Conservation (phyloP, 2,113 vertebrate genomes). For the Piprites chloris region DNA sequence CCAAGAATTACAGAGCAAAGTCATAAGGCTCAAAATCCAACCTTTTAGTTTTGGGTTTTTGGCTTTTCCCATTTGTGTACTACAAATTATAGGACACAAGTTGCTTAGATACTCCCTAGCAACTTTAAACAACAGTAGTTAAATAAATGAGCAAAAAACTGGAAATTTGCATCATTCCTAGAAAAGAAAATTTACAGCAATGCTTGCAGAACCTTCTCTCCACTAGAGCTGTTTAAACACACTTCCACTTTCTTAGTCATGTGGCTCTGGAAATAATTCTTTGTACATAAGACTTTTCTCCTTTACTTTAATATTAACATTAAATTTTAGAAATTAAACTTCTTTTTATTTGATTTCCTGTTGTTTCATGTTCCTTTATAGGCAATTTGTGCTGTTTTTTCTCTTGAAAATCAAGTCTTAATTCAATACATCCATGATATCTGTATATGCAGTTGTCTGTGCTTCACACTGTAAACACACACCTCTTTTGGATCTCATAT, state of each 20-base stretch:
- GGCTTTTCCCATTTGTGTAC: neutral
- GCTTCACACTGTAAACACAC: neutral
- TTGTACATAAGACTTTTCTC: neutral
- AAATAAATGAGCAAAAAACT: neutral
- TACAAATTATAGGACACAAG: neutral
- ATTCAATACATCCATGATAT: neutral
- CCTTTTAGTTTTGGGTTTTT: accelerated
- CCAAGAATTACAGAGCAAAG: neutral
- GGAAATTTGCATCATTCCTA: neutral
- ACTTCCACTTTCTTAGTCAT: neutral
- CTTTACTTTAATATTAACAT: neutral
- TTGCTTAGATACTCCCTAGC: neutral
- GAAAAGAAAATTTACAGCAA: neutral
- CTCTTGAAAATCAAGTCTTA: neutral
- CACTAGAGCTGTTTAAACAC: neutral
- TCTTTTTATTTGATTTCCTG: neutral
- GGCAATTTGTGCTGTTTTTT: neutral
- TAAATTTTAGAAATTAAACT: neutral
- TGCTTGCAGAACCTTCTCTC: neutral
- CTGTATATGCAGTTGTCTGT: accelerated
- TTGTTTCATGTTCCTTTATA: neutral
- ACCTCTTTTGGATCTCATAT: neutral
- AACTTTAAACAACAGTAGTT: neutral
- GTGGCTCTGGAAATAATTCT: neutral
- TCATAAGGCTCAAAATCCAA: neutral